Evolutionary conservation across 2,113 vertebrate genomes (phyloP), one percentile per base, ranked within the genome.

Genomic region (Eonycteris spelaea): DNA sequence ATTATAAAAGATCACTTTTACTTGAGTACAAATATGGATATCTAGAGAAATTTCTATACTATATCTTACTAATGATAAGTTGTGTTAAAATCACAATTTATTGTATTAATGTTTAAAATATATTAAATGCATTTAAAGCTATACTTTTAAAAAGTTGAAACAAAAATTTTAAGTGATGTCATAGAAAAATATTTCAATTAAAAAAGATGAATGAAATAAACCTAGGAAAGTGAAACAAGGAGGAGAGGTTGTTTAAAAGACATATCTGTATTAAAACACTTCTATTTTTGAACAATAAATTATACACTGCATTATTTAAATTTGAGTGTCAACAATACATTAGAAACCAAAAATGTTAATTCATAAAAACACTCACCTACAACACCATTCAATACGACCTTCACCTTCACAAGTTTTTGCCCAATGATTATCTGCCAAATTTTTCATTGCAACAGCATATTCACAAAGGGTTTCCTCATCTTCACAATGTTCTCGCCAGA

Each of bases 381-480:
- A 99, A 96, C 99, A 99, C 99, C 99, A 99, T 90, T 99, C 99
- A 96, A 99, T 99, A 86, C 99, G 99, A 40, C 99, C 99, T 98
- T 99, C 99, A 57, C 99, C 99, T 97, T 99, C 99, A 94, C 98
- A 99, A 94, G 98, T 99, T 97, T 99, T 99, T 91, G 99, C 98
- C 99, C 99, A 99, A 98, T 99, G 99, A 99, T 99, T 99, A 99
- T 99, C 99, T 24, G 99, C 99, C 35, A 99, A 98, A 97, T 99
- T 99, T 98, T 99, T 99, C 99, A 99, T 99, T 98, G 99, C 99
- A 92, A 99, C 98, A 96, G 99, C 99, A 95, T 99, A 99, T 98
- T 99, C 99, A 97, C 99, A 99, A 59, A 99, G 99, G 4, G 99
- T 99, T 98, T 99, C 99, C 95, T 99, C 99, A 97, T 99, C 99